phyloP scores from a whole-genome alignment of 2,888 invertebrate genomes.

The Linnaemya tessellans region DNA sequence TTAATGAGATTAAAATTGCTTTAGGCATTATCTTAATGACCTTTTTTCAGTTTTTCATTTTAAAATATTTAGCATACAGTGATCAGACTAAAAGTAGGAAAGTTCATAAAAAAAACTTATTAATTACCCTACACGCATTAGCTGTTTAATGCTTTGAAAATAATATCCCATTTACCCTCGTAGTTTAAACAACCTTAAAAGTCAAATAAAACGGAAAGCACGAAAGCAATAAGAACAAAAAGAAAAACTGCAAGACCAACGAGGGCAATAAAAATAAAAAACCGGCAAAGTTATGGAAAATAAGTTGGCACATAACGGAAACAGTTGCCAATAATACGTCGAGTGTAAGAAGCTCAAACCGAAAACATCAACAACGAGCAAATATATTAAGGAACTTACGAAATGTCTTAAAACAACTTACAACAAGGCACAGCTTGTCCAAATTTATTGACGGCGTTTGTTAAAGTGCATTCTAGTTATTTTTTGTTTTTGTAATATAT shows the following conservation, averaged over 20 bases:
- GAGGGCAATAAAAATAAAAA: conserved; percentile 16
- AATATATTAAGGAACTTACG: conserved; percentile 12
- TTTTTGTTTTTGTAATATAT: conserved; percentile 25
- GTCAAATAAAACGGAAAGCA: background rate
- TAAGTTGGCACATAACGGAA: conserved; percentile 61
- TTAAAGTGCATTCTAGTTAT: conserved; percentile 50
- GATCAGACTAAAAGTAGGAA: background rate
- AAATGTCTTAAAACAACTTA: conserved; percentile 40
- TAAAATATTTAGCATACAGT: too few species aligned
- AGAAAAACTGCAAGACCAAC: conserved; percentile 10
- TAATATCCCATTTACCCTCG: conserved; percentile 22
- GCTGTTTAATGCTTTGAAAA: background rate
- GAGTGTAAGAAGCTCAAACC: conserved; percentile 25
- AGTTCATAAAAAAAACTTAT: background rate
- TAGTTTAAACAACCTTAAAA: background rate
- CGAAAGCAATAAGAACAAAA: conserved; percentile 17
- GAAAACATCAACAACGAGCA: background rate
- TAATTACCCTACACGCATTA: background rate
- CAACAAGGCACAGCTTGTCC: conserved; percentile 73
- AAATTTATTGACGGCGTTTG: conserved; percentile 75
- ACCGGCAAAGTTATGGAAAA: conserved; percentile 44
- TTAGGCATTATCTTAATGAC: too few species aligned
- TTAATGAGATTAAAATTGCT: too few species aligned
- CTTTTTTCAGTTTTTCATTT: too few species aligned
- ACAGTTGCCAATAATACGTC: conserved; percentile 69